phyloP scores from a whole-genome alignment of 2,888 invertebrate species.

The Noctua comes region DNA sequence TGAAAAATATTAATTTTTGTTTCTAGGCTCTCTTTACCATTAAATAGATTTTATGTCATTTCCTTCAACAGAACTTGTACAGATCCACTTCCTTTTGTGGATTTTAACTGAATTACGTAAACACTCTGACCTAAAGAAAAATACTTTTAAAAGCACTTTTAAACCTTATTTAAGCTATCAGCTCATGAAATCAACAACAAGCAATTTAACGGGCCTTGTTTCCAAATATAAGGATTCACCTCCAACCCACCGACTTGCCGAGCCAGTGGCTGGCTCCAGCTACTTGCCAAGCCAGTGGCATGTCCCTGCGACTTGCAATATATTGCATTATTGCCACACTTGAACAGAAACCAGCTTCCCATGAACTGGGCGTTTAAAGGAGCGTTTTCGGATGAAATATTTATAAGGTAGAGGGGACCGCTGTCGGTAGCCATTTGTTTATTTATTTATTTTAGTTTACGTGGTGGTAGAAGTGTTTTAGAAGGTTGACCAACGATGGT shows the following conservation, averaged over 20 bases:
- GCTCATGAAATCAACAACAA: slow-evolving; percentile 21
- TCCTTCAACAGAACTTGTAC: neutral
- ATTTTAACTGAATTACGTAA: slow-evolving; percentile 24
- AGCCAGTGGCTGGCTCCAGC: neutral
- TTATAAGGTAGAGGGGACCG: neutral
- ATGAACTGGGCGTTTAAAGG: slow-evolving; percentile 9
- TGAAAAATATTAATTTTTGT: neutral
- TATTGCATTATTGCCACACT: slow-evolving; percentile 15
- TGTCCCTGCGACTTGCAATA: slow-evolving; percentile 22
- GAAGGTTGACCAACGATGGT: neutral
- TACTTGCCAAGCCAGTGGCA: slow-evolving; percentile 18
- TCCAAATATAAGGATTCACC: slow-evolving; percentile 27
- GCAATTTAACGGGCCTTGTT: neutral
- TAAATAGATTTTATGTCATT: neutral
- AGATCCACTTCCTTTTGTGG: neutral
- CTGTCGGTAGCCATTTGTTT: slow-evolving; percentile 3
- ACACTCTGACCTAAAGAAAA: slow-evolving; percentile 4
- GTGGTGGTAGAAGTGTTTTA: neutral
- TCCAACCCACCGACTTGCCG: neutral
- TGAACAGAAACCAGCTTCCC: slow-evolving; percentile 38
- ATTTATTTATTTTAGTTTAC: neutral
- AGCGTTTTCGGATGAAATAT: slow-evolving; percentile 29
- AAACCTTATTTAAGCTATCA: slow-evolving; percentile 35
- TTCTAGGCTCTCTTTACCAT: neutral
- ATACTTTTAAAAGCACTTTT: slow-evolving; percentile 7